Evolutionary conservation across 2,797 vertebrate species (phyloP), one percentile per base, ranked within the genome.

Genomic region (Myotis planiceps): DNA sequence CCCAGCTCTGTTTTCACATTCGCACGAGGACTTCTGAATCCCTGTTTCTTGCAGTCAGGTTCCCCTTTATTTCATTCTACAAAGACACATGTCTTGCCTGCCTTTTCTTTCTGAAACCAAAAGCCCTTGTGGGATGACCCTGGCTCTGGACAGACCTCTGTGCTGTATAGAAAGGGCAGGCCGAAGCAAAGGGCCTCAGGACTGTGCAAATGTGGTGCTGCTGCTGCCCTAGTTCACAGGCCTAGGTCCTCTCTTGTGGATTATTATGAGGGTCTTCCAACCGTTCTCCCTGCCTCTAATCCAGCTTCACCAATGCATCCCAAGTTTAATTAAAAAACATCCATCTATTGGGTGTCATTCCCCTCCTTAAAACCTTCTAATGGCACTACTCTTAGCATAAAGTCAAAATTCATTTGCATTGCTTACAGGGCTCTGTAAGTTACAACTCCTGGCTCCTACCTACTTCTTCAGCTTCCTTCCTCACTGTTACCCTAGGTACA

Each of bases 271-370:
- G 69, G 74, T 14, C 34, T 91, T 27, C 47, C 85, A 55, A 8
- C 37, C 71, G 34, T 51, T 87, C 49, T 71, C 66, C 23, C 23
- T 69, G 37, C 60, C 21, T 68, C 39, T 16, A 12, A 53, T 58
- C 39, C 51, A 60, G 58, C 45, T 83, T 89, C 32, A 1, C 71
- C 42, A 7, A 16, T 71, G 23, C 9, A 25, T 37, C 66, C 63
- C 79, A 71, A 90, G 45, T 96, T 94, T 96, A 74, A 86, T 84
- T 96, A 29, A 93, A 7, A 95, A 87, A 88, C 27, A 45, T 27
- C 37, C 79, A 60, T 81, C 32, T 74, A 53, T 86, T 94, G 39
- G 39, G 79, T 86, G 34, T 72, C 18, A 60, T 68, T 65, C 19
- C 47, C 12, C 39, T 39, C 6, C 92, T 93, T 69, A 78, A 84